Percentiles rank a stretch among this genome's conserved stretches.
Evolutionary conservation across 2,888 invertebrate species (phyloP).

Genomic region (Linnaemya tessellans): DNA sequence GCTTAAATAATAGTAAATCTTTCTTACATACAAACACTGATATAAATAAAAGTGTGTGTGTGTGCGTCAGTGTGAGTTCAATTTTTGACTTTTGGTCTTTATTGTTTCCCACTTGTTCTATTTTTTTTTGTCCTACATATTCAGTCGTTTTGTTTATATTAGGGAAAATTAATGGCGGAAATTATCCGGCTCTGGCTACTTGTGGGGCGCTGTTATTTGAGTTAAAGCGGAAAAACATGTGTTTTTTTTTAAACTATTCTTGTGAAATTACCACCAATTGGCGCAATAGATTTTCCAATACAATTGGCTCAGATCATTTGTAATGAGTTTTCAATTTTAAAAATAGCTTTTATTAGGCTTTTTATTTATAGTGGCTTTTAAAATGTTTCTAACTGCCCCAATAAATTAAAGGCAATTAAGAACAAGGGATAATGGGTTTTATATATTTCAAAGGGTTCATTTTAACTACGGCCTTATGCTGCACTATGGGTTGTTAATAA

Average conservation of each 20-base stretch:
- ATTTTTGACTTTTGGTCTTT: constrained; percentile 52
- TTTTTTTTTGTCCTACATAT: background rate
- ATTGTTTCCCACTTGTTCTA: background rate
- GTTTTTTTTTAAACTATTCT: background rate
- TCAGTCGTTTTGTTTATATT: constrained; percentile 34
- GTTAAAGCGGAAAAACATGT: constrained; percentile 9
- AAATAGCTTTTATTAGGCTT: constrained; percentile 5
- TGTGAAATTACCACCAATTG: background rate
- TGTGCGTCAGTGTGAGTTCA: background rate
- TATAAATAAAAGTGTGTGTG: background rate
- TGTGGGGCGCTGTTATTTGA: constrained; percentile 19
- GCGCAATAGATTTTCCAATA: constrained; percentile 1
- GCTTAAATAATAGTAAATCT: constrained; percentile 23
- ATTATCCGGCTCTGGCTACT: constrained; percentile 47
- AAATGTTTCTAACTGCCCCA: constrained; percentile 11
- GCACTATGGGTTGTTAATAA: no score
- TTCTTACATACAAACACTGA: background rate
- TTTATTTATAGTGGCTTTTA: background rate
- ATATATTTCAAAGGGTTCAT: background rate
- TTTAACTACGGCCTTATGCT: no score
- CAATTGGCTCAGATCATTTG: constrained; percentile 40
- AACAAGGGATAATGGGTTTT: constrained; percentile 24
- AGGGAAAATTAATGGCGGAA: constrained; percentile 62
- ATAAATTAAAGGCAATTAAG: constrained; percentile 60
- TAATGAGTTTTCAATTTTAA: constrained; percentile 58